Evolutionary conservation across 2,888 invertebrate species (phyloP).

Genomic region (Caenorhabditis doughertyi): DNA sequence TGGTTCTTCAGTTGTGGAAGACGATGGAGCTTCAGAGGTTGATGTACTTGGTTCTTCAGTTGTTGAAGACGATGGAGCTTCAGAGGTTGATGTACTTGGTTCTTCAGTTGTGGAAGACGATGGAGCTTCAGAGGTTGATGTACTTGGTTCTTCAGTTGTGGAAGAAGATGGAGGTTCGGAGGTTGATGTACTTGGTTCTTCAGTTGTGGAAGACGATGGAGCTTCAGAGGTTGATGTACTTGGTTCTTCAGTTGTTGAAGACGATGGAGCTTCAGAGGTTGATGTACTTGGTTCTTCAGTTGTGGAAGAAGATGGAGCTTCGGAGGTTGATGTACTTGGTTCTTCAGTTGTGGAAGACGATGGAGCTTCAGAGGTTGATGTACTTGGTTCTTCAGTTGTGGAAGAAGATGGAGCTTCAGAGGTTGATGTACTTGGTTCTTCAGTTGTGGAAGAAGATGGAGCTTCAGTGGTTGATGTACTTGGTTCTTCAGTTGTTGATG

Average conservation of each 20-base stretch:
- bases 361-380: neutral
- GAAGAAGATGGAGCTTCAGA: neutral
- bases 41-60: neutral
- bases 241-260: neutral
- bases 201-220: neutral
- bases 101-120: neutral
- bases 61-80: neutral
- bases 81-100: neutral
- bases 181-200: no score
- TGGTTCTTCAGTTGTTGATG: neutral
- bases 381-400: neutral
- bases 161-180: neutral
- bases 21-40: neutral
- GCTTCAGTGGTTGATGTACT: neutral
- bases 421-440: neutral
- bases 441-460: neutral
- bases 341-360: neutral
- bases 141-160: neutral
- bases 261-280: neutral
- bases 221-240: neutral
- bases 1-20: neutral
- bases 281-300: neutral
- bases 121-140: neutral
- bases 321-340: neutral
- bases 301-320: neutral